Base-by-base conservation (phyloP, 1,140 invertebrate species). In the Bombus soroeensis region DNA sequence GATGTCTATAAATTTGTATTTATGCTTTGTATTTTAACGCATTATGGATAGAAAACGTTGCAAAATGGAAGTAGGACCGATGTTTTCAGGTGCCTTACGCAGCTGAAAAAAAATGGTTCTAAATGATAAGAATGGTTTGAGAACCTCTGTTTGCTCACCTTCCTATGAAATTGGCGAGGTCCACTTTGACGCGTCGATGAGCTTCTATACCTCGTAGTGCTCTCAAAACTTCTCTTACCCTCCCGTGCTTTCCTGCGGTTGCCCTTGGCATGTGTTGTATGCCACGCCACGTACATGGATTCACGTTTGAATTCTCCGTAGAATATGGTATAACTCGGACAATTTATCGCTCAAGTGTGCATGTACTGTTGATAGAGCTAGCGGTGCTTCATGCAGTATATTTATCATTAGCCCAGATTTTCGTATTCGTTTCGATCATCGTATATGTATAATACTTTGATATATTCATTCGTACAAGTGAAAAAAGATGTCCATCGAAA, bases 171-270 rank as follows among this genome's bases (percentile, higher is more conserved):
- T 93, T 93, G 92, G 89, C 84, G 87, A 90, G 86, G 84, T 85
- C 89, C 92, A 93, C 92, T 93, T 93, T 93, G 92, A 93, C 92
- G 92, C 92, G 91, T 88, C 92, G 92, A 93, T 92, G 91, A 93
- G 86, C 87, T 91, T 87, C 88, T 89, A 87, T 92, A 83, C 71
- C 80, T 86, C 80, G 59, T 84, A 86, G 78, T 82, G 89, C 89
- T 86, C 83, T 90, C 87, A 88, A 90, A 91, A 91, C 89, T 91
- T 91, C 84, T 88, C 89, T 90, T 86, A 89, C 77, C 78, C 79
- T 72, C 43, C 75, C 59, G 62, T 78, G 82, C 81, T 83, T 84
- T 79, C 77, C 64, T 89, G 53, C 43, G 64, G 37, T 70, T 39
- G 39, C 32, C 18, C 47, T 32, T 22, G 68, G 10, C 22, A 9